Evolutionary conservation across 1,140 invertebrate species (phyloP).

Genomic region (Drosophila varians): DNA sequence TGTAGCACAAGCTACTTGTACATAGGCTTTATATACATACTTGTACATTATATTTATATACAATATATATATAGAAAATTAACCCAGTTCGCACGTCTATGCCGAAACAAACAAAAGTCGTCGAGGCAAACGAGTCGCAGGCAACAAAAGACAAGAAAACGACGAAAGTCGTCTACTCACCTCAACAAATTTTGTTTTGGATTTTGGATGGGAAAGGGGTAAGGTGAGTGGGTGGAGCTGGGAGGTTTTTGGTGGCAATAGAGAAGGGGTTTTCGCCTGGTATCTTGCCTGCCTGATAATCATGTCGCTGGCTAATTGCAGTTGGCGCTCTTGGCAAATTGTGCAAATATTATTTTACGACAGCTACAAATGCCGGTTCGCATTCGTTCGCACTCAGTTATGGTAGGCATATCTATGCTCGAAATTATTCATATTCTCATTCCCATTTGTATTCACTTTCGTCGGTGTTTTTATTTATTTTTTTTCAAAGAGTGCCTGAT

Average conservation of each 20-base stretch:
- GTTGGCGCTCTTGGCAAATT: slow-evolving; percentile 43
- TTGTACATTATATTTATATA: slow-evolving; percentile 22
- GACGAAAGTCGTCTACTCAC: slow-evolving; percentile 26
- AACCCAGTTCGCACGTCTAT: slow-evolving; percentile 79
- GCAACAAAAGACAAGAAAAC: slow-evolving; percentile 45
- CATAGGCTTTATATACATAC: slow-evolving; percentile 19
- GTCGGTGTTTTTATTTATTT: slow-evolving; percentile 12
- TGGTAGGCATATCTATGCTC: slow-evolving; percentile 26
- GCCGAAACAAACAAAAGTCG: slow-evolving; percentile 66
- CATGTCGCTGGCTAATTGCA: slow-evolving; percentile 53
- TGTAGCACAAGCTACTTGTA: slow-evolving; percentile 39
- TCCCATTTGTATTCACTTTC: slow-evolving; percentile 64
- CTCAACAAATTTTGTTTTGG: slow-evolving; percentile 11
- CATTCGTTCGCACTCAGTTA: slow-evolving; percentile 3
- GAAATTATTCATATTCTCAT: slow-evolving; percentile 41
- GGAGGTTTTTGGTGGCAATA: background rate
- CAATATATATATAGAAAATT: slow-evolving; percentile 71
- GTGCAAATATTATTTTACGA: slow-evolving; percentile 70
- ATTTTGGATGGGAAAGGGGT: background rate
- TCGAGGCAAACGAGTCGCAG: slow-evolving; percentile 35
- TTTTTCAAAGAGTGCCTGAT: slow-evolving; percentile 27
- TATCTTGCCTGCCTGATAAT: slow-evolving; percentile 42
- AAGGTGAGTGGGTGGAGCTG: slow-evolving; percentile 4
- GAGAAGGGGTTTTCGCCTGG: no score
- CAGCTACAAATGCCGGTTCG: slow-evolving; percentile 33